Conservation (phyloP, 1,140 invertebrate species). For the Pseudomyrmex pallidus region DNA sequence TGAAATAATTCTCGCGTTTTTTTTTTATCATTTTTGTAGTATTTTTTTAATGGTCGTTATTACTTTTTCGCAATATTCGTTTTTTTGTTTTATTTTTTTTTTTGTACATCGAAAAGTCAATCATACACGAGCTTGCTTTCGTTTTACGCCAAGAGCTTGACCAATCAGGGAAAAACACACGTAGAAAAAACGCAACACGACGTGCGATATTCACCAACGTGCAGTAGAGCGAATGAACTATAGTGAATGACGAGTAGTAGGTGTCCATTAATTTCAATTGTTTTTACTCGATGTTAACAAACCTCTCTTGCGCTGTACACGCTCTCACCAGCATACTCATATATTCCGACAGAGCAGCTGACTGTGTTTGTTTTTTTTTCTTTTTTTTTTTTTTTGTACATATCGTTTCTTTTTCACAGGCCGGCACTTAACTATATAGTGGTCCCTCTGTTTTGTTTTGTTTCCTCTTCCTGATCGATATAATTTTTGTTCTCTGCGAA, state of each 20-base stretch:
- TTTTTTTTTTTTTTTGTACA: constrained; percentile 16
- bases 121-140: neutral
- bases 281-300: constrained; percentile 67
- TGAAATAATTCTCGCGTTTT: neutral
- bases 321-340: constrained; percentile 42
- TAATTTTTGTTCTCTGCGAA: constrained; percentile 9
- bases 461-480: constrained; percentile 9
- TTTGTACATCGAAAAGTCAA: neutral
- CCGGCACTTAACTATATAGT: constrained; percentile 70
- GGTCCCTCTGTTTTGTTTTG: constrained; percentile 69
- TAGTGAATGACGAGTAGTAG: constrained; percentile 72
- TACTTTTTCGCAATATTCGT: neutral
- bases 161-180: constrained; percentile 64
- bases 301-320: constrained; percentile 37
- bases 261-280: constrained; percentile 64
- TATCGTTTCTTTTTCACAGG: constrained; percentile 70
- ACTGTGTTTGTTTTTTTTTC: constrained; percentile 9
- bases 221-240: constrained; percentile 70
- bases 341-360: constrained; percentile 40
- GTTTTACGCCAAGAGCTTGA: constrained; percentile 47
- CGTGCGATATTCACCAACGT: constrained; percentile 51
- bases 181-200: constrained; percentile 63
- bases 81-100: constrained; percentile 6
- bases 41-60: neutral
- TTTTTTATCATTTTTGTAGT: neutral